Conservation (phyloP, 2,113 vertebrate species). For the Crotalus tigris region DNA sequence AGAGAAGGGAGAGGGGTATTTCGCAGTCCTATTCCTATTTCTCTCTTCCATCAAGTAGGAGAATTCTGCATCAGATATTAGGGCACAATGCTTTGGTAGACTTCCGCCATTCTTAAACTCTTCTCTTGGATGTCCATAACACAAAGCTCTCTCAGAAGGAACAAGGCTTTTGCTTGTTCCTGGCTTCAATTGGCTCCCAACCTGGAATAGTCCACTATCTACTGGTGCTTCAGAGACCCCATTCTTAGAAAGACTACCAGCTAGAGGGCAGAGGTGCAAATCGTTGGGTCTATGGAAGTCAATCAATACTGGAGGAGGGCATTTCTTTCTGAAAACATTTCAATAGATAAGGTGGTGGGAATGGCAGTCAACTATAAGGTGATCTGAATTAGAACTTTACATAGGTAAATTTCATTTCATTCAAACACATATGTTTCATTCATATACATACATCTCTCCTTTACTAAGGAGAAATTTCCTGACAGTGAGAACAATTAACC, state of each 20-base stretch:
- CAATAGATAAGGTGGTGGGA: neutral
- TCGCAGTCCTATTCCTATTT: neutral
- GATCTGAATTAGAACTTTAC: neutral
- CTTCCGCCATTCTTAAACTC: neutral
- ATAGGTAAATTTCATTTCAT: no score
- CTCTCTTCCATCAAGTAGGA: neutral
- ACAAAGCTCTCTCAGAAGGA: neutral
- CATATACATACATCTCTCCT: no score
- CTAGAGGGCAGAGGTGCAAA: neutral
- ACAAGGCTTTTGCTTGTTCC: neutral
- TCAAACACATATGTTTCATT: no score
- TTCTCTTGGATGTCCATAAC: neutral
- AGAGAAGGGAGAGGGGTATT: neutral
- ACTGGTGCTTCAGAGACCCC: neutral
- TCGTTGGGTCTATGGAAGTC: neutral
- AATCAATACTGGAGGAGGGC: neutral
- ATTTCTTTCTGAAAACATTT: neutral
- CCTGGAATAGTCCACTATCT: neutral
- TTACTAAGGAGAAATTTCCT: no score
- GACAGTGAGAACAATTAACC: no score
- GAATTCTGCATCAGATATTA: neutral
- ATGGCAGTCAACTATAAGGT: neutral
- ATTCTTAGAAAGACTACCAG: neutral
- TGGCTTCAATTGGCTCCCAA: neutral
- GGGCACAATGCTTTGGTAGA: neutral